Conservation (phyloP, 2,797 vertebrate species). For the Tapera naevia region DNA sequence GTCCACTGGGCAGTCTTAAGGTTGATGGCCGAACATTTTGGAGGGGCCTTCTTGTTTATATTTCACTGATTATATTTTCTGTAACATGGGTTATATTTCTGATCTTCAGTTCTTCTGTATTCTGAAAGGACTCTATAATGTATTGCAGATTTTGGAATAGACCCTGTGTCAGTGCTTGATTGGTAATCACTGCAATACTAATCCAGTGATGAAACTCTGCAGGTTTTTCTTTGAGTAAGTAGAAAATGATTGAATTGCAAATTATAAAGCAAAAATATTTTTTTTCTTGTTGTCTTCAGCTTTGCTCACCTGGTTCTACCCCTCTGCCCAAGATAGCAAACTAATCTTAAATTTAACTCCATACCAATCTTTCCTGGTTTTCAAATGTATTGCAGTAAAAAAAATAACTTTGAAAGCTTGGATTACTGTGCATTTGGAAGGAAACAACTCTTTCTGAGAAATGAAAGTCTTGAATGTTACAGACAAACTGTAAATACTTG, state of each 20-base stretch:
- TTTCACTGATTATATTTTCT: neutral
- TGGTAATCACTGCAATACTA: neutral
- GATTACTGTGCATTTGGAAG: neutral
- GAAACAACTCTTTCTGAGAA: neutral
- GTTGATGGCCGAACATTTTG: neutral
- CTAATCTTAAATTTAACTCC: neutral
- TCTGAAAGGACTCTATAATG: neutral
- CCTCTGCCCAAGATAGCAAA: neutral
- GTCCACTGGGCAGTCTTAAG: neutral
- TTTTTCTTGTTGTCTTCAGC: neutral
- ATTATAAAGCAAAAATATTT: neutral
- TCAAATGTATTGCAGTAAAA: neutral
- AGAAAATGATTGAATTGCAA: neutral
- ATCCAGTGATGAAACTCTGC: neutral
- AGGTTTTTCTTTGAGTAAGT: neutral
- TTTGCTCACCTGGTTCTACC: neutral
- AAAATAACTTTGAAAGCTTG: neutral
- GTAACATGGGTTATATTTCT: fast-evolving
- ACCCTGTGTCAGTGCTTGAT: neutral
- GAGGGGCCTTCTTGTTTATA: neutral
- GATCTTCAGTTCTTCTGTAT: neutral
- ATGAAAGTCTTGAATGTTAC: neutral
- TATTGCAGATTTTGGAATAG: neutral
- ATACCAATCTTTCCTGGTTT: neutral
- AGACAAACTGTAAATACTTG: conserved; percentile 4